These are phyloP conservation scores for Cichladusa arquata DNA, from an alignment of 2,113 vertebrate species.

Conservation along the genomic window DNA sequence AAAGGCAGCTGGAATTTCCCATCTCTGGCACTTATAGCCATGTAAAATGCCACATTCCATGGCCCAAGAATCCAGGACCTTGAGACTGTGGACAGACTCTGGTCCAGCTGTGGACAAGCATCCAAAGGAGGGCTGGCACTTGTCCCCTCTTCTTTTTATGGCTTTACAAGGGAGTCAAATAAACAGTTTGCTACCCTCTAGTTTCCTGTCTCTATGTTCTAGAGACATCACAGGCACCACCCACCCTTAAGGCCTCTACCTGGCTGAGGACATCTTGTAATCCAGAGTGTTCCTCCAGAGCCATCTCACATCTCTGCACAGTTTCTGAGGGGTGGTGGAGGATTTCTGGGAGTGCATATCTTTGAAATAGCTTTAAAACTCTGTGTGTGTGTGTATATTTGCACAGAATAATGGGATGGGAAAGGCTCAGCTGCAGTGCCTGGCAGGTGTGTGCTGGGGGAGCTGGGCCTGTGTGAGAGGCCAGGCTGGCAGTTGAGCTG, in stretches of 20 bases:
- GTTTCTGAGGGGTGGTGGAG: neutral
- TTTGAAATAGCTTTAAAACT: neutral
- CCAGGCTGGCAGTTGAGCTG: neutral
- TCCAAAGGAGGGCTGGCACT: neutral
- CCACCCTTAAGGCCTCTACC: rapidly evolving
- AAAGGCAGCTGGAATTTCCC: neutral
- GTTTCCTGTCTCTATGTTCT: no score
- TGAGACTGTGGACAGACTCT: neutral
- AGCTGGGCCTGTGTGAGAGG: neutral
- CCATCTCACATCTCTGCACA: neutral
- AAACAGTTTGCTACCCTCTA: neutral
- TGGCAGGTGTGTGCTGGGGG: neutral
- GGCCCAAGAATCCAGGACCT: neutral
- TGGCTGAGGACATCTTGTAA: neutral
- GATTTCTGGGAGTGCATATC: rapidly evolving
- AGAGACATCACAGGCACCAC: neutral
- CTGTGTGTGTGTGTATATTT: neutral
- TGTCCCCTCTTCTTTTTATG: neutral
- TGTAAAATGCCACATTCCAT: neutral
- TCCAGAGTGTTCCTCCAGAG: neutral
- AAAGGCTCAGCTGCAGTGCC: neutral
- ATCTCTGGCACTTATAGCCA: neutral
- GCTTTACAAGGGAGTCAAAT: neutral
- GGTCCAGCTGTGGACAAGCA: neutral
- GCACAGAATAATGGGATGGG: neutral